Evolutionary conservation across 2,113 vertebrate genomes (phyloP).

Genomic region (Etheostoma cragini): DNA sequence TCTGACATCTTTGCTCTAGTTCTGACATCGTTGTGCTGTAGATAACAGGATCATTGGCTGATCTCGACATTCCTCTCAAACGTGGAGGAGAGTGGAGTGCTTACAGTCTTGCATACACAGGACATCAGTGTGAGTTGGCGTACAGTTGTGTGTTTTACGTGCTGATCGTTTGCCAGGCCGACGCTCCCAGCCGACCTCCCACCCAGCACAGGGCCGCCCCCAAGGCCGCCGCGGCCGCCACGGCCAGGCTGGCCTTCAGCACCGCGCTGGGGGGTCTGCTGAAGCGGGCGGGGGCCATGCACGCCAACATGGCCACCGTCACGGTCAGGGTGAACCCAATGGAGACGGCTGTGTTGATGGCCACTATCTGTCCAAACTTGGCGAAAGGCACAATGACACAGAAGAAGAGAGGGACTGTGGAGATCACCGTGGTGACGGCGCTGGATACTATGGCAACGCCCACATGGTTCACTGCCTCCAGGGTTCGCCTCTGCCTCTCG

Average conservation of each 20-base stretch:
- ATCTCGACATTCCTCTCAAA: conserved; percentile 29
- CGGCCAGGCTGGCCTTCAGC: conserved; percentile 88
- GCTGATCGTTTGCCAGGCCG: conserved; percentile 70
- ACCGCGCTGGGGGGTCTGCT: conserved; percentile 89
- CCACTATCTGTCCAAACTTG: conserved; percentile 97
- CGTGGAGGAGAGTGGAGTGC: conserved; percentile 26
- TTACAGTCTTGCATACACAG: conserved; percentile 52
- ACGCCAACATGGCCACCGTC: conserved; percentile 91
- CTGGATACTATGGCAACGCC: conserved; percentile 96
- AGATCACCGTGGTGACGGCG: conserved; percentile 92
- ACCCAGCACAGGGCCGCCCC: conserved; percentile 86
- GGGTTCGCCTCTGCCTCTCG: conserved; percentile 87
- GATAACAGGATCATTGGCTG: conserved; percentile 51
- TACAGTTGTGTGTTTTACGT: conserved; percentile 37
- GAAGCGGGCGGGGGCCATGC: conserved; percentile 90
- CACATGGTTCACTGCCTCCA: conserved; percentile 91
- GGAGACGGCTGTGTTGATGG: conserved; percentile 93
- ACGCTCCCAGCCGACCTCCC: conserved; percentile 75
- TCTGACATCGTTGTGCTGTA: conserved; percentile 78
- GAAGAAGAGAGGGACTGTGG: conserved; percentile 95
- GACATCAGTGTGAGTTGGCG: conserved; percentile 52
- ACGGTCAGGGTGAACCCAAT: conserved; percentile 94
- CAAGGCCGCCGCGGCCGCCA: conserved; percentile 78
- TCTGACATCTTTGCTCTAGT: no score
- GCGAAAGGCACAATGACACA: conserved; percentile 98